phyloP scores from a whole-genome alignment of 2,113 vertebrate species.

The Megaptera novaeangliae region DNA sequence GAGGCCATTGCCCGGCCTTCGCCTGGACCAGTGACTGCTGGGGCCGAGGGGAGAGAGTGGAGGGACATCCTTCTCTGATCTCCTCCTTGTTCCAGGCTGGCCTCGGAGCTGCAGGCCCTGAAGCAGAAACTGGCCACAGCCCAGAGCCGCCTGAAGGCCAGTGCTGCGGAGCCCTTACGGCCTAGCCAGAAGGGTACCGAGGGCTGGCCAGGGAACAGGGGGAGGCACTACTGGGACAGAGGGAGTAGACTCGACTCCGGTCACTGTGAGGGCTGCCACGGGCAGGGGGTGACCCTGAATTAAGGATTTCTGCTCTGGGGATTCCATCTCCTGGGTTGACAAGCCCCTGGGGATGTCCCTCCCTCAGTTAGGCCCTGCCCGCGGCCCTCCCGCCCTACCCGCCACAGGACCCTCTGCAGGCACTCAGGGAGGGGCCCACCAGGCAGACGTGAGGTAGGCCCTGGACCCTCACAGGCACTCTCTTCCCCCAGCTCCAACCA shows the following conservation, averaged over 20 bases:
- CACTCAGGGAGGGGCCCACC: not conserved
- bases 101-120: constrained; percentile 84
- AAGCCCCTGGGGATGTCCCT: not conserved
- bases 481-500: not conserved
- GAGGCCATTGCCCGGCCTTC: not conserved
- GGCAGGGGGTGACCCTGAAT: not conserved
- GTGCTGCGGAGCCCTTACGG: constrained; percentile 31
- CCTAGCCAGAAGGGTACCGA: constrained; percentile 80
- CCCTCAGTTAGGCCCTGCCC: not conserved
- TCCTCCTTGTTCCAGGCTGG: constrained; percentile 83
- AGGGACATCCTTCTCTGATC: not conserved
- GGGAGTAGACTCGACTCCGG: not conserved
- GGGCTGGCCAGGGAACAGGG: not conserved
- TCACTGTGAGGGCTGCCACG: not conserved
- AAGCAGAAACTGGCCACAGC: constrained; percentile 85
- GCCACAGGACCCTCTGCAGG: accelerated
- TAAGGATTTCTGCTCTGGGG: not conserved
- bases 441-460: not conserved
- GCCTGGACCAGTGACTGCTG: not conserved
- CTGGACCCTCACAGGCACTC: not conserved
- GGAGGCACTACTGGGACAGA: not conserved
- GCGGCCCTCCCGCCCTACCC: not conserved
- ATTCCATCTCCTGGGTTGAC: not conserved
- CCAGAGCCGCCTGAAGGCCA: constrained; percentile 80
- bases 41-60: not conserved